Percentiles rank a stretch among this genome's conserved stretches.
phyloP scores from a whole-genome alignment of 2,888 invertebrate genomes.

The Lissocephala sabroskyi region DNA sequence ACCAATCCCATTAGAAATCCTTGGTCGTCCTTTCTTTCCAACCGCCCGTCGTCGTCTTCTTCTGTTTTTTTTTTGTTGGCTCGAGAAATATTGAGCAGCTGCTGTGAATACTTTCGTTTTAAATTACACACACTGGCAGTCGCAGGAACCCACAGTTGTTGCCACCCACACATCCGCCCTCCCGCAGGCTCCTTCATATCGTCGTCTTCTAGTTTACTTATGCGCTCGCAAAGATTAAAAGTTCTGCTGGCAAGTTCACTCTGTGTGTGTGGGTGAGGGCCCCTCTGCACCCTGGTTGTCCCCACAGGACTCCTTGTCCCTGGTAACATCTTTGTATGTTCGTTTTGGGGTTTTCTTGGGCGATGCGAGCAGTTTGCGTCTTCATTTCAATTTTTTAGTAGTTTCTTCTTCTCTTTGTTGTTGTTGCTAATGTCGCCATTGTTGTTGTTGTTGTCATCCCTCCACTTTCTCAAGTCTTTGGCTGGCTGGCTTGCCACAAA shows the following conservation, averaged over 20 bases:
- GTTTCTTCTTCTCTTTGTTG: background rate
- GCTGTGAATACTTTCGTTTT: conserved; percentile 34
- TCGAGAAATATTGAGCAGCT: conserved; percentile 56
- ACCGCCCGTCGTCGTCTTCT: too few species aligned
- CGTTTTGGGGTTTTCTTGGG: conserved; percentile 7
- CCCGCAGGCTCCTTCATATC: conserved; percentile 5
- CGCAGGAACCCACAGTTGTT: background rate
- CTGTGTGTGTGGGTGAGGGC: conserved; percentile 3
- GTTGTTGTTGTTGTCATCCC: background rate
- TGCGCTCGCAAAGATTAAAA: conserved; percentile 60
- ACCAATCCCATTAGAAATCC: conserved; percentile 62
- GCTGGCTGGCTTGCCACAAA: conserved; percentile 56
- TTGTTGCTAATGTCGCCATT: background rate
- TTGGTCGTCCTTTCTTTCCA: conserved; percentile 13
- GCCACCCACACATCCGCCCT: conserved; percentile 8
- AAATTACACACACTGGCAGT: conserved; percentile 23
- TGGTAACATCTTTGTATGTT: too few species aligned
- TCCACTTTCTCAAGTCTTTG: conserved; percentile 38
- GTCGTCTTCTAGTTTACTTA: conserved; percentile 39
- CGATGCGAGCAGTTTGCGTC: background rate
- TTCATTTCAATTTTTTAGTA: background rate
- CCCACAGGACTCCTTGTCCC: too few species aligned
- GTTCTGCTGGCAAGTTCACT: conserved; percentile 50
- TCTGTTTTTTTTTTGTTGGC: too few species aligned
- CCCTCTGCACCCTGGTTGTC: conserved; percentile 4